phyloP scores from a whole-genome alignment of 2,888 invertebrate genomes.

The Mactromeris polynyma region DNA sequence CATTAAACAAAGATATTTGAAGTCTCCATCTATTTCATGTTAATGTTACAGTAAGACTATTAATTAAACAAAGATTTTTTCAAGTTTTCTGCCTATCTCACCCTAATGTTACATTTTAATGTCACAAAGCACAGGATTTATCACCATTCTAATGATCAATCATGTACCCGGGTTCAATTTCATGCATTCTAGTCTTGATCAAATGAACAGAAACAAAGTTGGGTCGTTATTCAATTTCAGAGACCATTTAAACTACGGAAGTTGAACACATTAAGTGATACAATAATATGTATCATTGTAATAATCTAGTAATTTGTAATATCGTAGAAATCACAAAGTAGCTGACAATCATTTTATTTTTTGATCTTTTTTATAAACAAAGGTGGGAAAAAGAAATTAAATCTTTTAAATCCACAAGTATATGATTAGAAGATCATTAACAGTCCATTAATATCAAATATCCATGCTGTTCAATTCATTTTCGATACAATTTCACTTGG shows the following conservation, averaged over 20 bases:
- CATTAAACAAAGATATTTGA: not conserved
- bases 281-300: not conserved
- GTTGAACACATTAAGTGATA: not conserved
- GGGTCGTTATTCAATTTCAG: not conserved
- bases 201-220: not conserved
- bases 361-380: not conserved
- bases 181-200: no score
- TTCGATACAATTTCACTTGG: not conserved
- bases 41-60: no score
- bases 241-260: not conserved
- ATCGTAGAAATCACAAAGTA: not conserved
- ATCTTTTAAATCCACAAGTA: not conserved
- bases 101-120: not conserved
- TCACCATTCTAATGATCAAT: not conserved
- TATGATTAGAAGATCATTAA: not conserved
- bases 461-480: not conserved
- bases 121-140: not conserved
- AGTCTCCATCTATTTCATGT: no score
- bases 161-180: no score
- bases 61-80: not conserved
- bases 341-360: not conserved
- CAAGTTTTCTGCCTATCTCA: not conserved
- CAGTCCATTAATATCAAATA: not conserved
- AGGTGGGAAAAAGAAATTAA: conserved; percentile 10
- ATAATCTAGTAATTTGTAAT: not conserved